Percentiles rank a stretch among this genome's conserved stretches.
Evolutionary conservation across 2,888 invertebrate genomes (phyloP).

Genomic region (Agonopterix arenella): DNA sequence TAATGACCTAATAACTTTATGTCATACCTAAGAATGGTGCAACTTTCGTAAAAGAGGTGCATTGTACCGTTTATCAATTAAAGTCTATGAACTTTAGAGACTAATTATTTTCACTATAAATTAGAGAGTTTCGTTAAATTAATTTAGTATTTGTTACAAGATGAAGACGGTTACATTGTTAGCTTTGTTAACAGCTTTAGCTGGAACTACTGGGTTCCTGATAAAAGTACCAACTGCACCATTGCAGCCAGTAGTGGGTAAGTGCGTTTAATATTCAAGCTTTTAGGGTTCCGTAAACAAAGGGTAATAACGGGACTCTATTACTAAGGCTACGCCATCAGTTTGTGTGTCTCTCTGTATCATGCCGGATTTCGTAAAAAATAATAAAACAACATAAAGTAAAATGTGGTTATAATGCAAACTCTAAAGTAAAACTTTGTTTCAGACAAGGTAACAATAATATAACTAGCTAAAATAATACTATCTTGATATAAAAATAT

Average conservation of each 20-base stretch:
- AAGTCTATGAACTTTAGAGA: slow-evolving; percentile 36
- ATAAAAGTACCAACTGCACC: slow-evolving; percentile 48
- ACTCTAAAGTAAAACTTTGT: too few species aligned
- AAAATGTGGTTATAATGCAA: too few species aligned
- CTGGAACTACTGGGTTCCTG: slow-evolving; percentile 36
- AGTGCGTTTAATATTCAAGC: slow-evolving; percentile 1
- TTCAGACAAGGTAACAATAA: too few species aligned
- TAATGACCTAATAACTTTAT: slow-evolving; percentile 29
- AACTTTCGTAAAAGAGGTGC: slow-evolving; percentile 19
- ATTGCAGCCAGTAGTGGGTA: slow-evolving; percentile 19
- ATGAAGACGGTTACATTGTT: slow-evolving; percentile 50
- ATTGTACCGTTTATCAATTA: slow-evolving; percentile 48
- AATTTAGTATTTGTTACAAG: slow-evolving; percentile 27
- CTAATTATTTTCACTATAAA: slow-evolving; percentile 21
- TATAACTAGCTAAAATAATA: too few species aligned
- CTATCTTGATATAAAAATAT: too few species aligned
- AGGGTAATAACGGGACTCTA: too few species aligned
- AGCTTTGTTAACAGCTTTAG: slow-evolving; percentile 22
- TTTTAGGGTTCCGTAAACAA: too few species aligned
- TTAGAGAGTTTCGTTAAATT: slow-evolving; percentile 11
- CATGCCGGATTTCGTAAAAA: too few species aligned
- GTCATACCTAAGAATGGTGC: slow-evolving; percentile 15
- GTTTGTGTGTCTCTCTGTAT: too few species aligned
- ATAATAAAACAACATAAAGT: too few species aligned
- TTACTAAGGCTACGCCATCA: too few species aligned